These are phyloP conservation scores for Antennarius striatus DNA, from an alignment of 2,113 vertebrate genomes.

Conservation along the genomic window DNA sequence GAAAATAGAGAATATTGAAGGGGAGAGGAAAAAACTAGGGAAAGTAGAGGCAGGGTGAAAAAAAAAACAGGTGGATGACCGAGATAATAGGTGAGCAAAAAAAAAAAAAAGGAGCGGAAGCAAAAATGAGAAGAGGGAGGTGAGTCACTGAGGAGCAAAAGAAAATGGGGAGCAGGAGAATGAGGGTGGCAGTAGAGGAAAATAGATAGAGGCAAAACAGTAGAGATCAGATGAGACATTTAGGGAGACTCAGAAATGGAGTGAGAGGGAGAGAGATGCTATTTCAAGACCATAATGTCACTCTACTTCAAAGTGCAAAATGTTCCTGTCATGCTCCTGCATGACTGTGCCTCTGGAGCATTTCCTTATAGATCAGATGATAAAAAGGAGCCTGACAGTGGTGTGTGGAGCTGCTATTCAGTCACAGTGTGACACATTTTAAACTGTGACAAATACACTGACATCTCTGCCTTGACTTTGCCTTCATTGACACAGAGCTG, in stretches of 20 bases:
- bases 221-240: slow-evolving; percentile 52
- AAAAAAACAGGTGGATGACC: slow-evolving; percentile 22
- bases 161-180: slow-evolving; percentile 24
- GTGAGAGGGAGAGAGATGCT: slow-evolving; percentile 64
- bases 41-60: background rate
- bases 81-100: background rate
- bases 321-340: slow-evolving; percentile 72
- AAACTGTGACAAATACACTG: slow-evolving; percentile 54
- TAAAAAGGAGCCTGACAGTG: slow-evolving; percentile 68
- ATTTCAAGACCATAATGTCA: slow-evolving; percentile 83
- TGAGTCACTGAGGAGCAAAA: slow-evolving; percentile 19
- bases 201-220: slow-evolving; percentile 41
- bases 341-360: slow-evolving; percentile 69
- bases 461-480: slow-evolving; percentile 42
- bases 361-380: slow-evolving; percentile 75
- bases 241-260: slow-evolving; percentile 47
- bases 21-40: background rate
- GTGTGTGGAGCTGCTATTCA: slow-evolving; percentile 36
- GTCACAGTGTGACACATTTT: slow-evolving; percentile 45
- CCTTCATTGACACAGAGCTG: slow-evolving; percentile 52
- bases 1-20: slow-evolving; percentile 1
- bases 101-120: slow-evolving; percentile 14
- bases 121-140: slow-evolving; percentile 12
- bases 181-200: slow-evolving; percentile 37
- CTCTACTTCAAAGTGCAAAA: slow-evolving; percentile 81